These are phyloP conservation scores for Nannoperca australis DNA, from an alignment of 2,797 vertebrate genomes.

Conservation along the genomic window DNA sequence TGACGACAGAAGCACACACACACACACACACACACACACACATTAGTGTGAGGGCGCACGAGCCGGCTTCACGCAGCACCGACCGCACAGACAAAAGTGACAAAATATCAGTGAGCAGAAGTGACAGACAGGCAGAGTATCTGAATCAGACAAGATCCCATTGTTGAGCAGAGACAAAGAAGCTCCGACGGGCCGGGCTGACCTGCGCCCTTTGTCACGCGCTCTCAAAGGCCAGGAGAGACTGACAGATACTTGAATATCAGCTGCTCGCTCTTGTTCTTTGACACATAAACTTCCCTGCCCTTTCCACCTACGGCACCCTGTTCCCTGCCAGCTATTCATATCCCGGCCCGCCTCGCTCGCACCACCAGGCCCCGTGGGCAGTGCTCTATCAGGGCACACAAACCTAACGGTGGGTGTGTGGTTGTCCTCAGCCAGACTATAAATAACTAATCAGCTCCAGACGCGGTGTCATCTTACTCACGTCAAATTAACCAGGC, in stretches of 20 bases:
- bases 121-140: slow-evolving; percentile 77
- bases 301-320: slow-evolving; percentile 67
- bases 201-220: slow-evolving; percentile 69
- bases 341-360: slow-evolving; percentile 40
- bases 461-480: slow-evolving; percentile 68
- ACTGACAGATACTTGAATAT: slow-evolving; percentile 71
- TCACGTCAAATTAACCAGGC: slow-evolving; percentile 77
- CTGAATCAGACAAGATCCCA: slow-evolving; percentile 73
- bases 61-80: slow-evolving; percentile 8
- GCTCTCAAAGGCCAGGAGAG: slow-evolving; percentile 52
- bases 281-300: slow-evolving; percentile 64
- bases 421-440: slow-evolving; percentile 36
- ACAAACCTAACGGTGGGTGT: slow-evolving; percentile 39
- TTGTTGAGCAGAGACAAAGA: slow-evolving; percentile 72
- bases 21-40: slow-evolving; percentile 52
- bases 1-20: slow-evolving; percentile 50
- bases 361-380: slow-evolving; percentile 25
- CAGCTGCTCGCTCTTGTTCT: slow-evolving; percentile 62
- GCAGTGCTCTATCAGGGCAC: slow-evolving; percentile 26
- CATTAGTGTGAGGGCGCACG: slow-evolving; percentile 47
- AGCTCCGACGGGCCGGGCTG: slow-evolving; percentile 49
- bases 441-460: slow-evolving; percentile 68
- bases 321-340: slow-evolving; percentile 56
- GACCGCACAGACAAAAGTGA: slow-evolving; percentile 62
- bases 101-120: slow-evolving; percentile 72